phyloP scores from a whole-genome alignment of 2,797 vertebrate species.

The Pseudomugil gertrudae region DNA sequence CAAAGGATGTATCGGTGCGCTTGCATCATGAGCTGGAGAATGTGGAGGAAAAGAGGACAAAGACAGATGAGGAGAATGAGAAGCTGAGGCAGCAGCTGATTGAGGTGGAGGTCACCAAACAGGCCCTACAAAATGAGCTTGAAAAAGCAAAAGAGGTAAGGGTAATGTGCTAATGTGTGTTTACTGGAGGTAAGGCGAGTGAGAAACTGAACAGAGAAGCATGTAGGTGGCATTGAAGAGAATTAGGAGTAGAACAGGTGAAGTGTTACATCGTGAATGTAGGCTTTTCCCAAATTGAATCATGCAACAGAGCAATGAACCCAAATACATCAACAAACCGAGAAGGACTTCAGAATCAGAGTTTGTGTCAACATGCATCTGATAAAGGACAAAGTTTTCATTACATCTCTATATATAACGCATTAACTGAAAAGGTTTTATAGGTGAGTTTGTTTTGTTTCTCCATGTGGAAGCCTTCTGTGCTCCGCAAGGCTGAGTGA shows the following conservation, averaged over 20 bases:
- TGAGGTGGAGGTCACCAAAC: constrained; percentile 95
- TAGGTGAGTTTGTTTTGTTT: background rate
- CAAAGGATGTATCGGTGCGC: constrained; percentile 97
- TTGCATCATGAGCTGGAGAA: constrained; percentile 97
- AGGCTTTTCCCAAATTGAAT: background rate
- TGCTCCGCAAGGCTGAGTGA: constrained; percentile 47
- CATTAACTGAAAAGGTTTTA: background rate
- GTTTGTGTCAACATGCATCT: background rate
- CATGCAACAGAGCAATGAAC: background rate
- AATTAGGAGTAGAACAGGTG: background rate
- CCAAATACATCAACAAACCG: background rate
- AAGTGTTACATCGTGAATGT: background rate
- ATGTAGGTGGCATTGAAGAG: background rate
- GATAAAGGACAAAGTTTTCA: background rate
- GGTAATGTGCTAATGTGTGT: background rate
- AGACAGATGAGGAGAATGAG: constrained; percentile 97
- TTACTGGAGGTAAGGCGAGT: background rate
- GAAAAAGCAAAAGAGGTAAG: constrained; percentile 96
- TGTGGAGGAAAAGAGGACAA: constrained; percentile 96
- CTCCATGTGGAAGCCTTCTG: constrained; percentile 31
- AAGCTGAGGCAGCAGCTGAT: constrained; percentile 94
- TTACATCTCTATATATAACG: background rate
- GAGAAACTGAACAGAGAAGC: background rate
- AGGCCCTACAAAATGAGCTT: constrained; percentile 94
- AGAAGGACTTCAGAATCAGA: background rate